A percentile compares a stretch with the other conserved stretches of the same genome.
These are phyloP conservation scores for Homarus gammarus DNA, from an alignment of 2,888 invertebrate species.

Conservation along the genomic window DNA sequence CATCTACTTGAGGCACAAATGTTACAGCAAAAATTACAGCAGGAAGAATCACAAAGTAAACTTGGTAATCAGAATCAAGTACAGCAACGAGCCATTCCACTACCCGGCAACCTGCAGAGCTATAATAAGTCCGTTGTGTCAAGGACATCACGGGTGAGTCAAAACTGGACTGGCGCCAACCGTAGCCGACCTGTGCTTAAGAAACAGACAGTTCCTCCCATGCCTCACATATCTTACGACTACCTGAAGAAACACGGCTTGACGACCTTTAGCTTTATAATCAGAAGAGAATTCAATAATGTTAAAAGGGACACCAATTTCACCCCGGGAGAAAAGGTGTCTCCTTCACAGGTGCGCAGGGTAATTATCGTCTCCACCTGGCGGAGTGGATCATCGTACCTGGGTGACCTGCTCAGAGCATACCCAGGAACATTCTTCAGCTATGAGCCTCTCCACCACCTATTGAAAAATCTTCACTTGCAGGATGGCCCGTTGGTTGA, in stretches of 20 bases:
- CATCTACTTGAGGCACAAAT: conserved; percentile 15
- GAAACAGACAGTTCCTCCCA: conserved; percentile 5
- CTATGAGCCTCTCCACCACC: conserved; percentile 71
- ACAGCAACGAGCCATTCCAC: neutral
- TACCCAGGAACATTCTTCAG: conserved; percentile 74
- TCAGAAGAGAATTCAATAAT: conserved; percentile 50
- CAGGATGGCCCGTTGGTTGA: conserved; percentile 65
- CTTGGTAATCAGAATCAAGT: too few relatives aligned
- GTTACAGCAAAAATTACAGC: conserved; percentile 23
- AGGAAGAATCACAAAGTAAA: too few relatives aligned
- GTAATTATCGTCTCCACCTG: conserved; percentile 71
- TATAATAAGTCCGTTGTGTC: neutral
- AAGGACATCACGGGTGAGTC: neutral
- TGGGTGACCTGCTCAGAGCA: conserved; percentile 68
- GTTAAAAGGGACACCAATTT: conserved; percentile 48
- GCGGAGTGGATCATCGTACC: conserved; percentile 73
- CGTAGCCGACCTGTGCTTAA: neutral
- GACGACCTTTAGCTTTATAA: conserved; percentile 15
- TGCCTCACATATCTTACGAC: conserved; percentile 50
- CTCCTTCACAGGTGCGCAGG: conserved; percentile 36
- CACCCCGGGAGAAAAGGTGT: conserved; percentile 53
- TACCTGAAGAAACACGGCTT: conserved; percentile 52
- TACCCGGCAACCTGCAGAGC: neutral
- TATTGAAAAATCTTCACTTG: conserved; percentile 70
- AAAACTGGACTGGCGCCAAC: neutral